Evolutionary conservation across 2,888 invertebrate genomes (phyloP).

Genomic region (Eilema caniola): DNA sequence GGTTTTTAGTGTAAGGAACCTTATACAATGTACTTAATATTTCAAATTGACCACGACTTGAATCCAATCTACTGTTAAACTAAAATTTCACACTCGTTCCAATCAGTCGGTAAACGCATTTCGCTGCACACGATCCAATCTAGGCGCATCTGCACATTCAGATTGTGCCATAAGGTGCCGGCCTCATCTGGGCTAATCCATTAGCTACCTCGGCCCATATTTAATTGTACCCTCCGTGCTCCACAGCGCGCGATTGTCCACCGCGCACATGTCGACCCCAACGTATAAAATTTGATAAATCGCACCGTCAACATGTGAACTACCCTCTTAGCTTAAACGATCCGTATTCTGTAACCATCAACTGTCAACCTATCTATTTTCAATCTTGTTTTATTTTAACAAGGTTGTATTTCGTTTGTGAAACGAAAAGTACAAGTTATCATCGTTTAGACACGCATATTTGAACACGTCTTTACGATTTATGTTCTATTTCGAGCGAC

Average conservation of each 20-base stretch:
- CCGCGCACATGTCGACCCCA: slow-evolving; percentile 82
- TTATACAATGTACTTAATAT: not conserved
- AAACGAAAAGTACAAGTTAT: slow-evolving; percentile 65
- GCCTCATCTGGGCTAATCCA: slow-evolving; percentile 80
- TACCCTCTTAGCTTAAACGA: slow-evolving; percentile 85
- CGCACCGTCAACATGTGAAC: slow-evolving; percentile 85
- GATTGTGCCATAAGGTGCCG: slow-evolving; percentile 79
- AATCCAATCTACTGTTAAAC: not conserved
- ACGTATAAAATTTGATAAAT: slow-evolving; percentile 86
- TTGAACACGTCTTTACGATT: slow-evolving; percentile 48
- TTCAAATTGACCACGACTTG: not conserved
- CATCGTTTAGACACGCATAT: slow-evolving; percentile 67
- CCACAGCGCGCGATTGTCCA: slow-evolving; percentile 74
- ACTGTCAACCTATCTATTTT: slow-evolving; percentile 38
- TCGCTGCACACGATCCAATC: slow-evolving; percentile 64
- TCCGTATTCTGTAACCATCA: slow-evolving; percentile 61
- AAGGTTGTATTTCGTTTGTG: slow-evolving; percentile 47
- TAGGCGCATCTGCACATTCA: slow-evolving; percentile 75
- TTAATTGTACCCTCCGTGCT: slow-evolving; percentile 71
- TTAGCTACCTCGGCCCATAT: slow-evolving; percentile 83
- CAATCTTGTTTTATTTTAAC: slow-evolving; percentile 38
- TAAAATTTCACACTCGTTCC: slow-evolving; percentile 20
- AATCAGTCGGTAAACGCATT: slow-evolving; percentile 46
- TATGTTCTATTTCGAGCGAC: slow-evolving; percentile 36
- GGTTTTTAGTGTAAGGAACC: too few species aligned